A percentile compares a stretch with the other conserved stretches of the same genome.
These are phyloP conservation scores for Drosophila ohnishii DNA, from an alignment of 1,140 invertebrate genomes.

Conservation along the genomic window DNA sequence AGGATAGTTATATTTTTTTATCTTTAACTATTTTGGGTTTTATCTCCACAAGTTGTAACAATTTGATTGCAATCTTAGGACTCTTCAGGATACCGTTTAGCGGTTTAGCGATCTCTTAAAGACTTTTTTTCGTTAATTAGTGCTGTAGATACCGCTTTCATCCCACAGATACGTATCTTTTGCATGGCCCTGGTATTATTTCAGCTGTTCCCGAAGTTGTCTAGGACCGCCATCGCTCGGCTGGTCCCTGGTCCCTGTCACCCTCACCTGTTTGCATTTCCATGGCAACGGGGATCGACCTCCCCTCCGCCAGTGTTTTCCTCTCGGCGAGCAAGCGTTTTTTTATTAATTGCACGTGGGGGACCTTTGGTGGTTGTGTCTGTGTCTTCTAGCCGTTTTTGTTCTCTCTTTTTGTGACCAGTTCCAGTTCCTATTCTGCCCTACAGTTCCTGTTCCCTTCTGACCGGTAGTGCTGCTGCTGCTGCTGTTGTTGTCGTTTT, in stretches of 20 bases:
- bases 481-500: background rate
- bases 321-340: constrained; percentile 16
- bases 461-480: constrained; percentile 26
- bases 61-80: constrained; percentile 7
- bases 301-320: constrained; percentile 30
- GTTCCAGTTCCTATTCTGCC: constrained; percentile 37
- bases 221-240: constrained; percentile 32
- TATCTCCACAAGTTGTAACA: background rate
- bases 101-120: background rate
- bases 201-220: constrained; percentile 42
- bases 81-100: background rate
- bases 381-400: constrained; percentile 45
- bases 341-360: constrained; percentile 63
- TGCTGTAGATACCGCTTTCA: constrained; percentile 14
- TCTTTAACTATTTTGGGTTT: background rate
- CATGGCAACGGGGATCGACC: constrained; percentile 45
- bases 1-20: background rate
- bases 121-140: constrained; percentile 33
- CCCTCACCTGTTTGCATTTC: constrained; percentile 44
- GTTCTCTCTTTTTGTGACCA: constrained; percentile 17
- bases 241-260: constrained; percentile 17
- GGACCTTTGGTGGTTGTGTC: constrained; percentile 43
- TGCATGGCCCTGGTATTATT: constrained; percentile 19
- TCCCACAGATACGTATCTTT: constrained; percentile 38
- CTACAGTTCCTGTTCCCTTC: constrained; percentile 15